A percentile compares a stretch with the other conserved stretches of the same genome.
Conservation (phyloP, 2,888 invertebrate genomes). For the Orthosia incerta region DNA sequence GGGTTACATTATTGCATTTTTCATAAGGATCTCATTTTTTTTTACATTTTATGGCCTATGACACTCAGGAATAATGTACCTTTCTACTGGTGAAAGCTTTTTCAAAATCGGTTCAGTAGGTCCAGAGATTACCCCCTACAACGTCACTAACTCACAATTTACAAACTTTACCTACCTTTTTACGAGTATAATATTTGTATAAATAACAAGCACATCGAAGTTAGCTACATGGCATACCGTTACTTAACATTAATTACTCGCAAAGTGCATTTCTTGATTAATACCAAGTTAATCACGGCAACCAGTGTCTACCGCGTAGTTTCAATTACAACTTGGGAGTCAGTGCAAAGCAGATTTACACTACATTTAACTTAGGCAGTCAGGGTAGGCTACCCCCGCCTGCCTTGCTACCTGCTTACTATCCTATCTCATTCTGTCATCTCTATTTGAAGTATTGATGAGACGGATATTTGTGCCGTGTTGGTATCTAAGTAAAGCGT, state of each 20-base stretch:
- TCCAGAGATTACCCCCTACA: too few species aligned
- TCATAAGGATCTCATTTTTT: too few species aligned
- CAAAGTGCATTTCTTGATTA: slow-evolving; percentile 41
- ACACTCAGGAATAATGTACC: too few species aligned
- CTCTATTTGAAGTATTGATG: slow-evolving; percentile 5
- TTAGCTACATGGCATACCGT: slow-evolving; percentile 1
- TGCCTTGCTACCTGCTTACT: neutral
- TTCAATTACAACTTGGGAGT: slow-evolving; percentile 38
- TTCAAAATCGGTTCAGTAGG: too few species aligned
- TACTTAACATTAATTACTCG: slow-evolving; percentile 45
- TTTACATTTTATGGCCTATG: too few species aligned
- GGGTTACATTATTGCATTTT: too few species aligned
- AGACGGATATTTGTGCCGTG: neutral
- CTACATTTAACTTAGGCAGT: slow-evolving; percentile 22
- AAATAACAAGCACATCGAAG: slow-evolving; percentile 16
- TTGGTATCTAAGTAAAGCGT: neutral
- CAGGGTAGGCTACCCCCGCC: neutral
- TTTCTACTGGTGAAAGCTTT: too few species aligned
- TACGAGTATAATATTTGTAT: too few species aligned
- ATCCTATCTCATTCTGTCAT: slow-evolving; percentile 8
- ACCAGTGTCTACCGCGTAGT: slow-evolving; percentile 16
- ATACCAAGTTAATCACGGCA: slow-evolving; percentile 21
- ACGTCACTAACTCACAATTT: too few species aligned
- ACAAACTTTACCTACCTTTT: too few species aligned
- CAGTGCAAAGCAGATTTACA: slow-evolving; percentile 16